These are phyloP conservation scores for Pheosia tremula DNA, from an alignment of 2,888 invertebrate genomes.

Conservation along the genomic window DNA sequence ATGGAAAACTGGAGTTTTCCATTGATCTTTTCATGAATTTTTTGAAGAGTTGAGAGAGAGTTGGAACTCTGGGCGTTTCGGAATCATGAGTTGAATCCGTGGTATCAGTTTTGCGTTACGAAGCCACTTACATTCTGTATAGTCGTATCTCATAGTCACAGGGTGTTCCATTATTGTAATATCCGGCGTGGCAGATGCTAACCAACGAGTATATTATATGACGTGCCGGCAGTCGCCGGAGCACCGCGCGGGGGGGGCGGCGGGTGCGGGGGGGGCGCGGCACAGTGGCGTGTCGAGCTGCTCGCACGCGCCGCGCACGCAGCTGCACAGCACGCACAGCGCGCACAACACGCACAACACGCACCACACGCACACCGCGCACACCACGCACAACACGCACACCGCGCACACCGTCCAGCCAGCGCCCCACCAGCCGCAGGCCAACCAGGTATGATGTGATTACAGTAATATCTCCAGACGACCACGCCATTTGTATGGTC, in stretches of 20 bases:
- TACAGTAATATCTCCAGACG: constrained; percentile 4
- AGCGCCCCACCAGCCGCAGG: constrained; percentile 20
- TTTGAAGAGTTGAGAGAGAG: no score
- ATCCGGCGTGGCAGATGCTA: no score
- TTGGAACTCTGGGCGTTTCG: no score
- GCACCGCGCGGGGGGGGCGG: constrained; percentile 56
- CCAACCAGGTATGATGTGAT: background rate
- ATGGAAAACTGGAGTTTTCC: no score
- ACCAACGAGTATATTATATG: background rate
- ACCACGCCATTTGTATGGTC: constrained; percentile 2
- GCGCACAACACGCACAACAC: constrained; percentile 55
- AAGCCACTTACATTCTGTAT: no score
- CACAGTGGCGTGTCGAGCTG: constrained; percentile 60
- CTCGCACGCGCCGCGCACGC: constrained; percentile 64
- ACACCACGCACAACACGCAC: constrained; percentile 54
- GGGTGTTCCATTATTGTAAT: no score
- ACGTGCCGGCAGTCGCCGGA: constrained; percentile 69
- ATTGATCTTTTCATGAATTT: no score
- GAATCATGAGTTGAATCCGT: no score
- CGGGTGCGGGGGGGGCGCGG: constrained; percentile 44
- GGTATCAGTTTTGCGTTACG: no score
- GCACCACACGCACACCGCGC: constrained; percentile 55
- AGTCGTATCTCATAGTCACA: no score
- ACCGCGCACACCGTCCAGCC: constrained; percentile 40
- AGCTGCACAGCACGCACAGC: constrained; percentile 51